phyloP scores from a whole-genome alignment of 2,113 vertebrate species.

The Dicrurus megarhynchus region DNA sequence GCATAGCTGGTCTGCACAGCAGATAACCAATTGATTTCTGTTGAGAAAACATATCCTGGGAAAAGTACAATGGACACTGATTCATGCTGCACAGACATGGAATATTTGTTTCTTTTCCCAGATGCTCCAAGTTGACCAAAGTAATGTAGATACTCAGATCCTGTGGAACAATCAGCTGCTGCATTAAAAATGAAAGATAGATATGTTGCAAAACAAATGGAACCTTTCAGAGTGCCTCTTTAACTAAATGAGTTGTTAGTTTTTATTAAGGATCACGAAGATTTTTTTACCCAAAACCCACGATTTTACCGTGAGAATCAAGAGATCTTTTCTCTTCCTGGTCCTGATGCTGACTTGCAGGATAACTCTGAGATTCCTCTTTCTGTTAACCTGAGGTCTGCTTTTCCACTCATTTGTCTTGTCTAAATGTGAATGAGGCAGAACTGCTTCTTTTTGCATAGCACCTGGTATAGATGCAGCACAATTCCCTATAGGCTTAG shows the following conservation, averaged over 20 bases:
- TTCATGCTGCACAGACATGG: background rate
- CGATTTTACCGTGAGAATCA: background rate
- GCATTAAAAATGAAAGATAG: background rate
- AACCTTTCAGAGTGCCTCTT: background rate
- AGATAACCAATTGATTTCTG: background rate
- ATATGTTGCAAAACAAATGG: background rate
- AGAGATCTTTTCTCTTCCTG: background rate
- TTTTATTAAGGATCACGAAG: background rate
- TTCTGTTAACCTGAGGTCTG: background rate
- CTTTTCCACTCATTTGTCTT: background rate
- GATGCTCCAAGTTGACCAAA: background rate
- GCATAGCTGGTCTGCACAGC: background rate
- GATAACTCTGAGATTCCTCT: background rate
- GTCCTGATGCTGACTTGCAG: background rate
- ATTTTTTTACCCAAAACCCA: background rate
- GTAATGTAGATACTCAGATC: background rate
- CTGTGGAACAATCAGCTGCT: background rate
- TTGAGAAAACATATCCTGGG: background rate
- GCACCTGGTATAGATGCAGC: rapidly evolving
- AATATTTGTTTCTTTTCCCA: background rate
- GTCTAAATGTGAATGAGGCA: background rate
- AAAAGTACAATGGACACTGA: background rate
- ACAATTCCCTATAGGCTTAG: background rate
- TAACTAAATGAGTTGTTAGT: background rate
- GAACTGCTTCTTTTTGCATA: background rate